Base-by-base conservation (phyloP, 37 sponge, comb jelly and placozoan species). In the Oopsacas minuta region DNA sequence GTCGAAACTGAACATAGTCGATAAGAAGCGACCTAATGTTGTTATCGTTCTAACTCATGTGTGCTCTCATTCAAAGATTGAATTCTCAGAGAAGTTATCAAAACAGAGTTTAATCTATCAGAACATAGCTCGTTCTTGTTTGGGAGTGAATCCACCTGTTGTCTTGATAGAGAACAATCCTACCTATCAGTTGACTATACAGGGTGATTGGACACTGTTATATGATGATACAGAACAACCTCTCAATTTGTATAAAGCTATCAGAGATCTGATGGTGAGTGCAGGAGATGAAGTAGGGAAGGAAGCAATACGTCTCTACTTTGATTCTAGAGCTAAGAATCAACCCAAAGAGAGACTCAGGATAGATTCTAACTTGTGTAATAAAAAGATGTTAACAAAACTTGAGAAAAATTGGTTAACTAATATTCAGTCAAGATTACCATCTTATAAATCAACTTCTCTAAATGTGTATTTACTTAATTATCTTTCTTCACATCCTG, bases 171-270 rank as follows among this genome's bases (percentile, higher is more conserved):
- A 61, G 22, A 61, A 61, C 22, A 5, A 61, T n/a, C 17, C 22
- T 12, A 20, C 28, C 22, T 61, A 61, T 12, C 17, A 10, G 17
- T 12, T 61, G 75, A n/a, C 22, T 25, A 61, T 3, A n/a, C 5
- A 61, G 22, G 75, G 75, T 32, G 75, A 61, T 61, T 61, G 75
- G 75, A 61, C 75, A 32, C 20, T 61, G 20, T 61, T 61, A 34
- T 61, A 61, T 61, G 75, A 61, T 61, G 75, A 34, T 25, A 61
- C 75, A 61, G 75, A 25, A 32, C 75, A 61, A 34, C 75, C 75
- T 25, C 75, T 61, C 5, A 61, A 61, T 34, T 12, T 61, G 30
- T 61, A 61, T 12, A 12, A n/a, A 12, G 75, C 20, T 10, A 61
- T 61, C 1, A 61, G 20, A 10, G 30, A 61, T 3, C 30, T 61